A percentile compares a stretch with the other conserved stretches of the same genome.
These are phyloP conservation scores for Amblyjoppa proteus DNA, from an alignment of 2,888 invertebrate genomes.

Conservation along the genomic window DNA sequence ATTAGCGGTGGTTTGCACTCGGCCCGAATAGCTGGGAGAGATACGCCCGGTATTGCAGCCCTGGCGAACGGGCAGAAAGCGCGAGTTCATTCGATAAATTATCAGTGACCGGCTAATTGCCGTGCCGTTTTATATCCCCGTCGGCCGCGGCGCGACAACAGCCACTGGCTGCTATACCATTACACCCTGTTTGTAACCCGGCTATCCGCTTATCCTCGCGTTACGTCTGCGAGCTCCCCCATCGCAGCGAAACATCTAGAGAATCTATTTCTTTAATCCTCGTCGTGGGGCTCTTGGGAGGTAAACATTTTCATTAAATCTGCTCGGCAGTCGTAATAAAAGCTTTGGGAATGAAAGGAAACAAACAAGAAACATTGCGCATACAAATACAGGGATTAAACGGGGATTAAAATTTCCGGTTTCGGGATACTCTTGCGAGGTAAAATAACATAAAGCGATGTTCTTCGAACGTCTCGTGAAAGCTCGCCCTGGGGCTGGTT, in stretches of 20 bases:
- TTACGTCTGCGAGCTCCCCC: neutral
- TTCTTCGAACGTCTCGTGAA: neutral
- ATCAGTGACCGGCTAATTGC: constrained; percentile 70
- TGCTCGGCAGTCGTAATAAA: neutral
- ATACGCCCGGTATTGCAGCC: neutral
- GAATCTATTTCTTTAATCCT: constrained; percentile 11
- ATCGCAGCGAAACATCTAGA: neutral
- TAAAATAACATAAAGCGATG: neutral
- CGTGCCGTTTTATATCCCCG: constrained; percentile 60
- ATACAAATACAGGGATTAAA: neutral
- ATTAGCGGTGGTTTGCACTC: constrained; percentile 75
- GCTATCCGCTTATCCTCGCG: constrained; percentile 39
- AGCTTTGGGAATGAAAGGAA: neutral
- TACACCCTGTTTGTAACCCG: constrained; percentile 11
- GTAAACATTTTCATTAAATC: neutral
- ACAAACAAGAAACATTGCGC: neutral
- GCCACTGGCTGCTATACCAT: constrained; percentile 7
- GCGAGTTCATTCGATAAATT: constrained; percentile 72
- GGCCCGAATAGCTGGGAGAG: constrained; percentile 3
- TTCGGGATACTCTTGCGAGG: neutral
- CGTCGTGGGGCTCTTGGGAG: neutral
- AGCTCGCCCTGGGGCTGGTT: neutral
- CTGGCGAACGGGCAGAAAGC: neutral
- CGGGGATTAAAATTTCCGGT: neutral
- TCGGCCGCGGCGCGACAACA: constrained; percentile 15